These are phyloP conservation scores for Patella depressa DNA, from an alignment of 2,888 invertebrate species.

Conservation along the genomic window DNA sequence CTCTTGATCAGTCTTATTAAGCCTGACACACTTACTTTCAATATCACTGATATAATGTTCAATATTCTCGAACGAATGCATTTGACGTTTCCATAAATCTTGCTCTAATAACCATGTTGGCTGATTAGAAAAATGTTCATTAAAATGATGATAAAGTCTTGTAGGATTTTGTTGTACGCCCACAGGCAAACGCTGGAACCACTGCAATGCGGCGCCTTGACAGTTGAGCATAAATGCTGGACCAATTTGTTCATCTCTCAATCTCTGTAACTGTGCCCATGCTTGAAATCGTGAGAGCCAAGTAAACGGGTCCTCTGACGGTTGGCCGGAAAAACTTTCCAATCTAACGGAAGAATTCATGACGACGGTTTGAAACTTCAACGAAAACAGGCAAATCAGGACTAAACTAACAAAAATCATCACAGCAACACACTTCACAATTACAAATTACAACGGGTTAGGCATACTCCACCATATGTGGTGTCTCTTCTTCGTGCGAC, in stretches of 20 bases:
- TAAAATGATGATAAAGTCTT: conserved; percentile 1
- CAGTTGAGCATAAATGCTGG: background rate
- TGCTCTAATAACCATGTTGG: conserved; percentile 2
- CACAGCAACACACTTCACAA: too few species aligned
- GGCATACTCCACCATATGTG: too few species aligned
- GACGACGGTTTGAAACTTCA: too few species aligned
- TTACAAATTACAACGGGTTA: too few species aligned
- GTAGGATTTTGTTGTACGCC: background rate
- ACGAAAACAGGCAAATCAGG: too few species aligned
- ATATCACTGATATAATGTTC: conserved; percentile 11
- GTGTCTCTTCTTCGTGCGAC: too few species aligned
- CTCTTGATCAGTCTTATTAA: conserved; percentile 4
- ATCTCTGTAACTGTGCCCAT: conserved; percentile 8
- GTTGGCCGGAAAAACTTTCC: background rate
- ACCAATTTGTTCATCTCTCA: background rate
- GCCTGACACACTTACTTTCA: conserved; percentile 7
- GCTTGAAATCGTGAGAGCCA: conserved; percentile 13
- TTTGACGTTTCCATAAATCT: background rate
- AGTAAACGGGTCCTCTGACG: background rate
- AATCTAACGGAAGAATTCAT: too few species aligned
- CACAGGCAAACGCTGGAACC: background rate
- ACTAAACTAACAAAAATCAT: too few species aligned
- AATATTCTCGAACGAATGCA: background rate
- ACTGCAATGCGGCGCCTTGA: conserved; percentile 5
- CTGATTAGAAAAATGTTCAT: background rate